Percentiles rank a stretch among this genome's conserved stretches.
These are phyloP conservation scores for Phaonia tiefii DNA, from an alignment of 2,888 invertebrate genomes.

Conservation along the genomic window DNA sequence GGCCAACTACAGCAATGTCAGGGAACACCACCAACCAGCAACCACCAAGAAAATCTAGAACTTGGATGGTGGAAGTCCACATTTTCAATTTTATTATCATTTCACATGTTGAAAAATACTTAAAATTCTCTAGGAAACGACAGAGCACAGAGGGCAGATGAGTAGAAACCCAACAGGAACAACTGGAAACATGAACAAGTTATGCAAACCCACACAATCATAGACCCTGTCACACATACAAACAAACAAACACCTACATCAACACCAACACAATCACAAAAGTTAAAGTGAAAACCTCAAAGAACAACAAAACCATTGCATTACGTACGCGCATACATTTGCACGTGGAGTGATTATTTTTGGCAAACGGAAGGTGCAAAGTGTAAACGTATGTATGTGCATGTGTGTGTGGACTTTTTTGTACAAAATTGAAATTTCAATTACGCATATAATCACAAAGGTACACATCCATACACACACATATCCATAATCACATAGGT, in stretches of 20 bases:
- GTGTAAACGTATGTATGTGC: constrained; percentile 27
- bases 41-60: constrained; percentile 27
- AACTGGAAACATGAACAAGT: constrained; percentile 33
- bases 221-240: neutral
- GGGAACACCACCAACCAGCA: constrained; percentile 23
- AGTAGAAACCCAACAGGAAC: neutral
- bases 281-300: constrained; percentile 15
- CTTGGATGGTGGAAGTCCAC: constrained; percentile 13
- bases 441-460: constrained; percentile 55
- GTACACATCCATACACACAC: constrained; percentile 5
- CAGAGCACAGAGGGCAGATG: too few relatives aligned
- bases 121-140: constrained; percentile 37
- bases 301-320: constrained; percentile 45
- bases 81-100: constrained; percentile 59
- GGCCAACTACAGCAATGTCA: neutral
- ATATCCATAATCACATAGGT: neutral
- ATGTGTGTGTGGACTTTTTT: constrained; percentile 21
- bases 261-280: constrained; percentile 6
- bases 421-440: constrained; percentile 53
- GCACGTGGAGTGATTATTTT: neutral
- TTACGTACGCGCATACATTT: constrained; percentile 1
- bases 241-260: neutral
- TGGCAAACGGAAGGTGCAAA: constrained; percentile 42
- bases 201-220: constrained; percentile 21
- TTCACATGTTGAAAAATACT: constrained; percentile 60